Conservation (phyloP, 2,113 vertebrate genomes). For the Ascaphus truei region DNA sequence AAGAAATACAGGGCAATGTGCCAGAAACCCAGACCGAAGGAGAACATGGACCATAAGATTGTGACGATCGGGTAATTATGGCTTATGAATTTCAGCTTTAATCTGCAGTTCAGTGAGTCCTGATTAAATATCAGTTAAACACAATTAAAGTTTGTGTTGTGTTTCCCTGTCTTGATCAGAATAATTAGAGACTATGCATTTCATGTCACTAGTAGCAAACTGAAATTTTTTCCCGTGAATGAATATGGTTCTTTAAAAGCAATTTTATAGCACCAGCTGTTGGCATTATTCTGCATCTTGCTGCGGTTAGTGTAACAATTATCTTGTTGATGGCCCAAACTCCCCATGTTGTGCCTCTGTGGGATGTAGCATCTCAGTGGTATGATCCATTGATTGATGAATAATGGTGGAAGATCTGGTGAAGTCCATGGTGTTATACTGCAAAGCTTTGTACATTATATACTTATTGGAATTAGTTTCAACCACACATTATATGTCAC, state of each 20-base stretch:
- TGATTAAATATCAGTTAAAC: slow-evolving; percentile 87
- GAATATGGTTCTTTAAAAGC: slow-evolving; percentile 82
- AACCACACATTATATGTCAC: no score
- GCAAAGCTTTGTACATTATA: no score
- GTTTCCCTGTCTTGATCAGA: slow-evolving; percentile 83
- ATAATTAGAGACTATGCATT: slow-evolving; percentile 83
- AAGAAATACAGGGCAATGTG: slow-evolving; percentile 79
- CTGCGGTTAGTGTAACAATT: slow-evolving; percentile 77
- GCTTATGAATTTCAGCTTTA: slow-evolving; percentile 87
- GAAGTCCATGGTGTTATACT: no score
- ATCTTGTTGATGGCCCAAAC: slow-evolving; percentile 60
- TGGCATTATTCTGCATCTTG: slow-evolving; percentile 81
- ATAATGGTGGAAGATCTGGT: no score
- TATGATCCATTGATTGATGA: no score
- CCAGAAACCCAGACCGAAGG: slow-evolving; percentile 79
- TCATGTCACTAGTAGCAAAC: slow-evolving; percentile 82
- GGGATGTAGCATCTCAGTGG: neutral
- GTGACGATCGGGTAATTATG: slow-evolving; percentile 84
- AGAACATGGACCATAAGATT: slow-evolving; percentile 82
- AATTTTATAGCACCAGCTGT: slow-evolving; percentile 82
- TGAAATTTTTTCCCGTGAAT: slow-evolving; percentile 74
- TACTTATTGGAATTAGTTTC: no score
- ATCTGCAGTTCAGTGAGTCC: slow-evolving; percentile 84
- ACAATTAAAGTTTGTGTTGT: slow-evolving; percentile 88
- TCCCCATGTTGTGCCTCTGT: no score